Conservation (phyloP, 2,888 invertebrate genomes). For the Drosophila infuscata region DNA sequence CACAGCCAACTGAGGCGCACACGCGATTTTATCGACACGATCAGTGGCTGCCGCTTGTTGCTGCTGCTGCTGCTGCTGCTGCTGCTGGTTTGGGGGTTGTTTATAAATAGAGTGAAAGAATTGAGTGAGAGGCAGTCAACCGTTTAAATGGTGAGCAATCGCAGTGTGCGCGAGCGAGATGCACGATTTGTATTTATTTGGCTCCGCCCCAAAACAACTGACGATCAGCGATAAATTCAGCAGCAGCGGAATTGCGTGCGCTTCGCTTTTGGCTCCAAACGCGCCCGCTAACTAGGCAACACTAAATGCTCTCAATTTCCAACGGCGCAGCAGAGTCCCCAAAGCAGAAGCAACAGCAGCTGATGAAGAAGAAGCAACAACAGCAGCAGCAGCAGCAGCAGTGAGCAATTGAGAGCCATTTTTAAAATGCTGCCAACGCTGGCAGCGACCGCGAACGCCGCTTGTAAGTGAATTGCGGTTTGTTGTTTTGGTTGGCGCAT, state of each 20-base stretch:
- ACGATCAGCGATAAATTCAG: background rate
- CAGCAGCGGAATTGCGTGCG: conserved; percentile 14
- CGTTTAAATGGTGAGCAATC: conserved; percentile 7
- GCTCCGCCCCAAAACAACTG: conserved; percentile 44
- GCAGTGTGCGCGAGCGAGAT: conserved; percentile 15
- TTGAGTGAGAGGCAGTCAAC: conserved; percentile 20
- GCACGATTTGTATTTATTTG: conserved; percentile 1
- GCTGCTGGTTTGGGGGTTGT: conserved; percentile 56
- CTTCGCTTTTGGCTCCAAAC: conserved; percentile 35
- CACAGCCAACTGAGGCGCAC: conserved; percentile 27
- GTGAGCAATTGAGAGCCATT: conserved; percentile 46
- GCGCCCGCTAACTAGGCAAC: conserved; percentile 64
- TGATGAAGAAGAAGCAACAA: conserved; percentile 4
- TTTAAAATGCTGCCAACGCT: conserved; percentile 41
- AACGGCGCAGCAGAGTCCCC: conserved; percentile 38
- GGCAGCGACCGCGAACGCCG: conserved; percentile 67
- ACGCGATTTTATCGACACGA: conserved; percentile 34
- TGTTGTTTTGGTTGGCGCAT: conserved; percentile 81
- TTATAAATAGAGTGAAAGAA: conserved; percentile 63
- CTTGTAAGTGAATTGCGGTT: conserved; percentile 83
- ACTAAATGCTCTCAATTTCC: conserved; percentile 58
- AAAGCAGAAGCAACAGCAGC: conserved; percentile 6
- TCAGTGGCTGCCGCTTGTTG: conserved; percentile 27
- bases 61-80: conserved; percentile 13
- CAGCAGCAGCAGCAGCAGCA: conserved; percentile 5